Evolutionary conservation across 2,113 vertebrate genomes (phyloP), one percentile per base, ranked within the genome.

Genomic region (Poicephalus gulielmi): DNA sequence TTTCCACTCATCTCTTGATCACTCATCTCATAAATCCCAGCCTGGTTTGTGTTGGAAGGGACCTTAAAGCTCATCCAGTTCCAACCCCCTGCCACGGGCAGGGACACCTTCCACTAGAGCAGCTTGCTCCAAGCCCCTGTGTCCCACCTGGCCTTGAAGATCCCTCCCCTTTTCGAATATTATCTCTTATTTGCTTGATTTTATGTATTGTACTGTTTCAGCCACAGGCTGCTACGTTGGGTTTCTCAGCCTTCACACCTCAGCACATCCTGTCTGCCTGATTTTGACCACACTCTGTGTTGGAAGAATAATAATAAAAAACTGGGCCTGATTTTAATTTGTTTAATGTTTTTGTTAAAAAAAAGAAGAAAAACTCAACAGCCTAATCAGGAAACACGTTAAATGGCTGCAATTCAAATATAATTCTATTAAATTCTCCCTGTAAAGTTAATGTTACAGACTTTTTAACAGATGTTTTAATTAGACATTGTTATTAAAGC

Each of bases 381-480:
- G 98, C 97, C 98, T 98, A 98, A 98, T 98, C 98, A 98, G 97
- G 98, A 98, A 98, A 96, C 94, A 96, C 92, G 62, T 98, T 98
- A 98, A 98, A 98, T 97, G 98, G 97, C 96, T 97, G 98, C 98
- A 98, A 98, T 98, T 98, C 97, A 98, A 98, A 98, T 98, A 98
- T 98, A 98, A 98, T 98, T 98, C 98, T 98, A 98, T 98, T 98
- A 98, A 98, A 98, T 98, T 98, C 98, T 98, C 98, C 97, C 98
- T 98, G 97, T 98, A 98, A 98, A 98, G 98, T 98, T 98, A 98
- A 98, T 98, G 98, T 98, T 98, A 98, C 98, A 98, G 98, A 98
- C 98, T 98, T 98, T 98, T 98, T 98, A 98, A 98, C 98, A 98
- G 98, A 98, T 98, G 98, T 98, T 98, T 98, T 98, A 98, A 98